Conservation (phyloP, 2,113 vertebrate genomes). For the Atrichornis clamosus region DNA sequence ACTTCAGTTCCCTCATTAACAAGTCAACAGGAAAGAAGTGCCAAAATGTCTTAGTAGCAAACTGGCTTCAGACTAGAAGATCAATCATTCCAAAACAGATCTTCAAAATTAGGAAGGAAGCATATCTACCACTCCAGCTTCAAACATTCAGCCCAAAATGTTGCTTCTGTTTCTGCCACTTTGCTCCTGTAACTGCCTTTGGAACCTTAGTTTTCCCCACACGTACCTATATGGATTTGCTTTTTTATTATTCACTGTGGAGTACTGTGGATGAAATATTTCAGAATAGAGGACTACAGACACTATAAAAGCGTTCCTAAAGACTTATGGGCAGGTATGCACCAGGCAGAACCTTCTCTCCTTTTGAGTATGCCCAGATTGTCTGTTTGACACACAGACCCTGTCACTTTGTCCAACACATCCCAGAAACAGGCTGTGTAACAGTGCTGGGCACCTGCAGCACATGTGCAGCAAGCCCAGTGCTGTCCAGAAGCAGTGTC, state of each 20-base stretch:
- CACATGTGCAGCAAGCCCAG: neutral
- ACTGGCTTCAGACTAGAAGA: neutral
- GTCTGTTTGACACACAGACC: neutral
- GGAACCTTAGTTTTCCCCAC: neutral
- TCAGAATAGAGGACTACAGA: neutral
- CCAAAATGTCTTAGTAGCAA: neutral
- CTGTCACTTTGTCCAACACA: neutral
- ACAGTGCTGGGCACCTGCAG: neutral
- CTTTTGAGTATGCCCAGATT: neutral
- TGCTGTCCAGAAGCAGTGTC: neutral
- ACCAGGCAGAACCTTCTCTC: neutral
- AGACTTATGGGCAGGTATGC: accelerated
- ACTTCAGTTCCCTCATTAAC: neutral
- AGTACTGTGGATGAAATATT: neutral
- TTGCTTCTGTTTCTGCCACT: neutral
- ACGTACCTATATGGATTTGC: accelerated
- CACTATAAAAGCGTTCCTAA: neutral
- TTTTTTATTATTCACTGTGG: neutral
- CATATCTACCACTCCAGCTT: neutral
- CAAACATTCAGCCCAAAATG: neutral
- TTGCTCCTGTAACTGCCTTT: neutral
- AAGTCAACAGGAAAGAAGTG: neutral
- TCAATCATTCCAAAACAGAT: neutral
- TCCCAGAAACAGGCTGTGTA: neutral
- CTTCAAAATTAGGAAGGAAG: neutral